A percentile compares a stretch with the other conserved stretches of the same genome.
Conservation (phyloP, 2,888 invertebrate species). For the Sinopyrophorus schimmeli region DNA sequence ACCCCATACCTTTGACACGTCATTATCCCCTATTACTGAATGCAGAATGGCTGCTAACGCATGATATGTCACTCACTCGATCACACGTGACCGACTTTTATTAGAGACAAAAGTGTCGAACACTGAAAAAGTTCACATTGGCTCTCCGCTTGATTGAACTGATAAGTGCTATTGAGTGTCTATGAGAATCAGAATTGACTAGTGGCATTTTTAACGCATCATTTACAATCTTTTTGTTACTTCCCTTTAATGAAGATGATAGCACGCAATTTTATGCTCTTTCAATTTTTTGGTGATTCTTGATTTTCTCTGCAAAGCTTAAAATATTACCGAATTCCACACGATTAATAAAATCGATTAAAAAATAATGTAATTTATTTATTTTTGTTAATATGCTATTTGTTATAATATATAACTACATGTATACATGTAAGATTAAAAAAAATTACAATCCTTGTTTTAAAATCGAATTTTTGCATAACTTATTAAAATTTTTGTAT, state of each 20-base stretch:
- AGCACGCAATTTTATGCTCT: slow-evolving; percentile 19
- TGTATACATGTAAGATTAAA: too few relatives aligned
- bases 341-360: too few relatives aligned
- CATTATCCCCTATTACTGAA: slow-evolving; percentile 35
- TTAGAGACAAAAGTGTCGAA: slow-evolving; percentile 44
- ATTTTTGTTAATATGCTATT: too few relatives aligned
- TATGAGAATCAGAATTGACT: slow-evolving; percentile 30
- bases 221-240: slow-evolving; percentile 30
- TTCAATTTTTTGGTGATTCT: slow-evolving; percentile 2
- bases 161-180: slow-evolving; percentile 34
- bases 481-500: too few relatives aligned
- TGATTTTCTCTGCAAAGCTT: too few relatives aligned
- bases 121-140: slow-evolving; percentile 32
- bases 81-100: slow-evolving; percentile 55
- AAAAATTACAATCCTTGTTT: too few relatives aligned
- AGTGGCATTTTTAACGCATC: slow-evolving; percentile 32
- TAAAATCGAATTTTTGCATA: too few relatives aligned
- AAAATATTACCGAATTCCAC: too few relatives aligned
- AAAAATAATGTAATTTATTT: too few relatives aligned
- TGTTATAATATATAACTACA: too few relatives aligned
- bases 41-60: slow-evolving; percentile 50
- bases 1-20: slow-evolving; percentile 25
- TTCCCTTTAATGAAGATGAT: slow-evolving; percentile 24
- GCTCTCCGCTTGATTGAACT: slow-evolving; percentile 37
- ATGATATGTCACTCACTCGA: slow-evolving; percentile 55